Base-by-base conservation (phyloP, 1,140 invertebrate genomes). In the Aphidius gifuensis region DNA sequence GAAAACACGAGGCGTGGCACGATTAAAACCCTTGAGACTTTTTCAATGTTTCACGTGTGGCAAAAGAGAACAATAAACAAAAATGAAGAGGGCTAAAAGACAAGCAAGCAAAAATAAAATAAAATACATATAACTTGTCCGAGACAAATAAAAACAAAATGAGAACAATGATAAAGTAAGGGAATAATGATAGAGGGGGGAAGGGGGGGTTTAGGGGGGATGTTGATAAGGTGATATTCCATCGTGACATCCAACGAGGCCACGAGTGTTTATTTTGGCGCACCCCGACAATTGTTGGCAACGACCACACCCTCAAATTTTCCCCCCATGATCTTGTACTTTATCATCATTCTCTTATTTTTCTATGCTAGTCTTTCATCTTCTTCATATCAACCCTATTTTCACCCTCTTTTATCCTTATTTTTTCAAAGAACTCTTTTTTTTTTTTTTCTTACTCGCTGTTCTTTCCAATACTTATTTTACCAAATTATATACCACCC, bases 251-350 rank as follows among this genome's bases (percentile, higher is more conserved):
- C 7, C 69, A 67, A 64, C 63, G 65, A 67, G 59, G 62, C 66
- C 64, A 70, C 65, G 60, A 67, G 53, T 71, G 73, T 77, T 77
- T 77, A 66, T 64, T 56, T 21, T 66, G 74, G 67, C 76, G 66
- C 75, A 69, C 75, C 76, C 69, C 75, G 54, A 64, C 61, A 73
- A 75, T 75, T 76, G 72, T 74, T 66, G 60, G 69, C 58, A 23
- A 49, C 68, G 61, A 69, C 69, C 76, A 71, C 76, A 71, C 76
- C 76, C 70, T 74, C 49, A 42, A 11, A 53, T 56, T 32, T 58
- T 45, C 51, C 53, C 48, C 46, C 32, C 57, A 44, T 45, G 42
- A 45, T 42, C 49, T 23, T 48, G 9, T 51, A 43, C 56, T 50
- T 42, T 11, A 23, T 53, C 44, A 21, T 6, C 7, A 9, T 39